Percentiles rank a stretch among this genome's conserved stretches.
Evolutionary conservation across 2,113 vertebrate species (phyloP).

Genomic region (Vicugna pacos): DNA sequence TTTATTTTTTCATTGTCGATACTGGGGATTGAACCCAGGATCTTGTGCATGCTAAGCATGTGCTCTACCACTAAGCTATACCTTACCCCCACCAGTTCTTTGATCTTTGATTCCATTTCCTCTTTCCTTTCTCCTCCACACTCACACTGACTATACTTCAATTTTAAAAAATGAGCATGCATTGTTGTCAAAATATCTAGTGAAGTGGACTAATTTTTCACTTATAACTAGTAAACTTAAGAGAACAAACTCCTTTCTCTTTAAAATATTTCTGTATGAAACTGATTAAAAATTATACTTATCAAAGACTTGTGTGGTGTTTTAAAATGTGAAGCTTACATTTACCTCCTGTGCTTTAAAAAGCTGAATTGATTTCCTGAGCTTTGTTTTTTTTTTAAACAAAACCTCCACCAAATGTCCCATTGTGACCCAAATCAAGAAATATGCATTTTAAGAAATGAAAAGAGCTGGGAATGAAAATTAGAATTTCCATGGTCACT

Average conservation of each 20-base stretch:
- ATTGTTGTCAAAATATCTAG: not conserved
- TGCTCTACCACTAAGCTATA: too few relatives aligned
- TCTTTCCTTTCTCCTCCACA: not conserved
- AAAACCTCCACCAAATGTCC: not conserved
- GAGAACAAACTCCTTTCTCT: not conserved
- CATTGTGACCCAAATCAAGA: not conserved
- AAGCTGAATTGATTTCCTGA: not conserved
- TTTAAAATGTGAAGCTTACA: constrained; percentile 11
- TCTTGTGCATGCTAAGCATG: too few relatives aligned
- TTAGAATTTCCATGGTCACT: not conserved
- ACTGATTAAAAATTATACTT: not conserved
- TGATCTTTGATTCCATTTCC: not conserved
- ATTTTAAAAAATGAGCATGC: not conserved
- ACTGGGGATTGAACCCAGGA: too few relatives aligned
- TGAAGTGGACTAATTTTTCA: not conserved
- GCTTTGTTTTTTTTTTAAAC: not conserved
- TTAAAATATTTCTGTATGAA: not conserved
- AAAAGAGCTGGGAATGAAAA: not conserved
- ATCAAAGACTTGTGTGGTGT: not conserved
- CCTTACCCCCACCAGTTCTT: not conserved
- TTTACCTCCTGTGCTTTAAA: not conserved
- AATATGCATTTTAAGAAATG: not conserved
- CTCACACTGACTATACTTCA: not conserved
- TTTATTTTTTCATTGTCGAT: too few relatives aligned
- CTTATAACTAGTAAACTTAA: constrained; percentile 3